A percentile compares a stretch with the other conserved stretches of the same genome.
These are phyloP conservation scores for Prunella strophiata DNA, from an alignment of 2,797 vertebrate species.

Conservation along the genomic window DNA sequence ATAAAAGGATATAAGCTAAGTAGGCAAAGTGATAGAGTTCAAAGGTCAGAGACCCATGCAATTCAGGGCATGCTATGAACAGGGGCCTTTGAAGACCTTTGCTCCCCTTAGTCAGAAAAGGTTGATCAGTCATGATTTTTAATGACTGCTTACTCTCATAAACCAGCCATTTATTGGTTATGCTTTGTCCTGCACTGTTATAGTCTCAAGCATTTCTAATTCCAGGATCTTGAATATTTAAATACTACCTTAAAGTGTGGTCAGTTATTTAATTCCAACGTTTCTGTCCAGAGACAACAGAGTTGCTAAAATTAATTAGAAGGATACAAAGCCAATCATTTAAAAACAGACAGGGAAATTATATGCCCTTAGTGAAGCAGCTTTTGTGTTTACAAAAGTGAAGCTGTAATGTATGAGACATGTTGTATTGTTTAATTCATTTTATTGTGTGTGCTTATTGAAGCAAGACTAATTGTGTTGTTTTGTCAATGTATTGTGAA, in stretches of 20 bases:
- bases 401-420: slow-evolving; percentile 54
- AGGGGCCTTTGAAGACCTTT: slow-evolving; percentile 80
- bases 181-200: neutral
- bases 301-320: slow-evolving; percentile 52
- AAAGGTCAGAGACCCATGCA: slow-evolving; percentile 61
- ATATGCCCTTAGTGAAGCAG: slow-evolving; percentile 38
- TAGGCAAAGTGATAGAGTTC: slow-evolving; percentile 60
- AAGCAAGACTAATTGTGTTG: slow-evolving; percentile 89
- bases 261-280: neutral
- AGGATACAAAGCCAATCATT: slow-evolving; percentile 27
- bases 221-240: slow-evolving; percentile 15
- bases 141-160: slow-evolving; percentile 78
- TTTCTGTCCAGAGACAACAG: slow-evolving; percentile 24
- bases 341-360: slow-evolving; percentile 42
- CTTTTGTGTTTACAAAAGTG: slow-evolving; percentile 60
- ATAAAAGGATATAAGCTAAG: slow-evolving; percentile 75
- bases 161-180: slow-evolving; percentile 78
- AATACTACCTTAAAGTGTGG: neutral
- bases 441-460: slow-evolving; percentile 83
- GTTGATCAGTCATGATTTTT: slow-evolving; percentile 75
- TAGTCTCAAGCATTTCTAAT: slow-evolving; percentile 26
- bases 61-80: slow-evolving; percentile 70
- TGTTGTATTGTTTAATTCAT: slow-evolving; percentile 79
- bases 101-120: slow-evolving; percentile 71
- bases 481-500: slow-evolving; percentile 85